Evolutionary conservation across 2,888 invertebrate genomes (phyloP), one percentile per base, ranked within the genome.

Genomic region (Plusia festucae): DNA sequence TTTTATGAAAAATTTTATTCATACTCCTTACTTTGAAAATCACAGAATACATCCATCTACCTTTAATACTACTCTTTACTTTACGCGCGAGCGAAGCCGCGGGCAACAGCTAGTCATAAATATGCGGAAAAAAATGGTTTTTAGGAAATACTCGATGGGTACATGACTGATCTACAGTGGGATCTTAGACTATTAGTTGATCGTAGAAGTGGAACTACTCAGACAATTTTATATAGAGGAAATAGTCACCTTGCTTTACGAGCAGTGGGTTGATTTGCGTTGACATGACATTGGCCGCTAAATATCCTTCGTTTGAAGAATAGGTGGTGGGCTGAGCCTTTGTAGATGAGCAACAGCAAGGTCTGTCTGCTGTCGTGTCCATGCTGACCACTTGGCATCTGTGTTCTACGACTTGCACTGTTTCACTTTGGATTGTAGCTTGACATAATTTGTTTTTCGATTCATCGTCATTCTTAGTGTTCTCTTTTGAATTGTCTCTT

Each of bases 321-420:
- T 20, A 24, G 0, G n/a, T n/a, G 0, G n/a, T n/a, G 20, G 15
- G 6, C n/a, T 22, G 22, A 16, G 24, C 24, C 13, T 22, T 16
- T 16, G 16, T 32, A 2, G 18, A 18, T 2, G 15, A 2, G 22
- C 73, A 73, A 16, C 72, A 73, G 54, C 90, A 91, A 0, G 91
- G 91, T 60, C 89, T 82, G 52, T 91, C 90, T 24, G 76, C 68
- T 1, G 86, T 85, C 0, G 91, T 91, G 27, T 91, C 91, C 13
- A 84, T 79, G 57, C 81, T 77, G 1, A 84, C 71, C 18, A 69
- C 70, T 7, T 72, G 70, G 22, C 54, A 18, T 9, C 18, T 16
- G 0, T 49, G 15, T 4, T 32, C 30, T 7, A 8, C 6, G 27
- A 32, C 46, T 7, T 20, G 20, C 11, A 70, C 40, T 1, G 18